Evolutionary conservation across 2,888 invertebrate species (phyloP).

Genomic region (Steinernema carpocapsae): DNA sequence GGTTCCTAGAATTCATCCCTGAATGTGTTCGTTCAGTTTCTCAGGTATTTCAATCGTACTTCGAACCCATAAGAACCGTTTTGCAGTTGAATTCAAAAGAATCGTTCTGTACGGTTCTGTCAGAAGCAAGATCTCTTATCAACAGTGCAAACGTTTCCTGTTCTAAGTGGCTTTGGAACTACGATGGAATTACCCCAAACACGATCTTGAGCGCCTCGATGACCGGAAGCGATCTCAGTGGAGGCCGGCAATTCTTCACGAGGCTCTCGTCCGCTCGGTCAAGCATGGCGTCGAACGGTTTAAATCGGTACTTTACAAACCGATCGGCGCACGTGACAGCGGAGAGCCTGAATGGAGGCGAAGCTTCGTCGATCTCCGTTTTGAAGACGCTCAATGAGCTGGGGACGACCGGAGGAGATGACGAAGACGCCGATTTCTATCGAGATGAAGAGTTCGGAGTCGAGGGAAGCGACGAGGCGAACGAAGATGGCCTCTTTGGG

Average conservation of each 20-base stretch:
- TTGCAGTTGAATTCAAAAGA: conserved; percentile 43
- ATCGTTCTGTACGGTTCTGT: conserved; percentile 39
- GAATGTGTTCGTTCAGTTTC: conserved; percentile 38
- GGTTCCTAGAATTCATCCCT: conserved; percentile 45
- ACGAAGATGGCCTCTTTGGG: conserved; percentile 13
- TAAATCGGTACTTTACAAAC: conserved; percentile 56
- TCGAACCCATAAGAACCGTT: not conserved
- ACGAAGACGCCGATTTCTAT: conserved; percentile 17
- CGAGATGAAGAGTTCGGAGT: not conserved
- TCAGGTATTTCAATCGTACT: conserved; percentile 33
- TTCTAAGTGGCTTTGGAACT: conserved; percentile 45
- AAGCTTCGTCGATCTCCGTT: conserved; percentile 36
- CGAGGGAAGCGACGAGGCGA: not conserved
- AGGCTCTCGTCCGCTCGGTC: conserved; percentile 62
- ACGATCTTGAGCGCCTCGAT: conserved; percentile 36
- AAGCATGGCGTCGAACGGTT: conserved; percentile 54
- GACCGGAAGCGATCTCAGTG: not conserved
- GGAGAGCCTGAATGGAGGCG: conserved; percentile 4
- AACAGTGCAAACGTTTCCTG: conserved; percentile 32
- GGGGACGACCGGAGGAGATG: conserved; percentile 42
- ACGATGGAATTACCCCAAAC: conserved; percentile 47
- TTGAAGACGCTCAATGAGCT: conserved; percentile 45
- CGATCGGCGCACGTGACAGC: conserved; percentile 46
- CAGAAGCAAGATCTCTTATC: conserved; percentile 42
- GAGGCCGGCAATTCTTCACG: conserved; percentile 52